Evolutionary conservation across 1,140 invertebrate species (phyloP).

Genomic region (Zaprionus kolodkinae): DNA sequence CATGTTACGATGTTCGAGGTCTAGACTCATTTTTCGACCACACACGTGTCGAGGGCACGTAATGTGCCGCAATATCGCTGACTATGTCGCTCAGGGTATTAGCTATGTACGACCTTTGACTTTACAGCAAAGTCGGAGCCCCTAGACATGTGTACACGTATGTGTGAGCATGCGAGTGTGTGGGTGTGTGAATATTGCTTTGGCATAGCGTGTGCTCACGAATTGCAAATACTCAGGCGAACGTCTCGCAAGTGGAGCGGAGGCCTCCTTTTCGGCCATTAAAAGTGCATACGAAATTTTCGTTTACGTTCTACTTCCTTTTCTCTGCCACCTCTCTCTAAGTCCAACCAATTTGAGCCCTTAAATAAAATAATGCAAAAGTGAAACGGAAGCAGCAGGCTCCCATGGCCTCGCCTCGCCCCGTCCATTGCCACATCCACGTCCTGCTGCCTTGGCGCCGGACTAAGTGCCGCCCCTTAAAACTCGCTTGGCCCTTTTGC

Average conservation of each 20-base stretch:
- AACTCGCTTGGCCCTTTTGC: constrained; percentile 21
- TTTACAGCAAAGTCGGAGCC: not conserved
- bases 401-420: not conserved
- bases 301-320: constrained; percentile 16
- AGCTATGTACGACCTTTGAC: not conserved
- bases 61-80: constrained; percentile 1
- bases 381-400: constrained; percentile 29
- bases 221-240: not conserved
- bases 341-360: constrained; percentile 31
- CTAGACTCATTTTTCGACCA: not conserved
- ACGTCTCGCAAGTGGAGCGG: not conserved
- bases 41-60: not conserved
- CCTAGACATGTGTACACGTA: not conserved
- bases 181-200: not conserved
- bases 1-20: not conserved
- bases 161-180: not conserved
- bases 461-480: constrained; percentile 8
- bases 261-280: constrained; percentile 31
- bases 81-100: constrained; percentile 2
- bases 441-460: not conserved
- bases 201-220: constrained; percentile 3
- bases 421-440: not conserved
- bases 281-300: constrained; percentile 56
- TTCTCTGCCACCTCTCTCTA: constrained; percentile 1
- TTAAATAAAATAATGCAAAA: constrained; percentile 56